Evolutionary conservation across 2,113 vertebrate genomes (phyloP), one percentile per base, ranked within the genome.

Genomic region (Aptenodytes patagonicus): DNA sequence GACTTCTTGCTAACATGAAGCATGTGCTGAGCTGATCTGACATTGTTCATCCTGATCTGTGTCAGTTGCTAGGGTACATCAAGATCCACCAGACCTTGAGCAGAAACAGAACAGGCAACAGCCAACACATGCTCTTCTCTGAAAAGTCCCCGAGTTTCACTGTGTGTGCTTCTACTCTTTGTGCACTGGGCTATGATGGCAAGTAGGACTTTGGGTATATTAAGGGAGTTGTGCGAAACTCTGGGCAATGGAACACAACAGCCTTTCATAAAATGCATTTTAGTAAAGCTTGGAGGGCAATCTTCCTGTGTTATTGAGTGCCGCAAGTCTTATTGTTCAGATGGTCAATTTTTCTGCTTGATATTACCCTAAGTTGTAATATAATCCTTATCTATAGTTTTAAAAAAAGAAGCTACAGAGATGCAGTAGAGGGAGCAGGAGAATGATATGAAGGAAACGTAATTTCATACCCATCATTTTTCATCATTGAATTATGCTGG

Each of bases 401-500:
- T 81, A 34, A 51, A 83, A 76, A 57, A 84, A 26, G 16, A 75
- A 78, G 17, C 18, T 55, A 44, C 5, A 21, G 29, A 13, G 10
- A 79, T 84, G 47, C 21, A 78, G 32, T 58, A 62, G 76, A 78
- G 80, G 29, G n/a, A 93, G 32, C 2, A 29, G 47, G 19, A 81
- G 73, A 93, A 81, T 34, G 7, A 42, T 91, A 76, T 14, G 73
- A 94, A 96, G 70, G 65, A 94, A 76, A 54, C 66, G 75, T 76
- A 46, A 90, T 83, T 97, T 93, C 75, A 80, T 85, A 69, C 32
- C 20, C 28, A 72, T 84, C 51, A 73, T 94, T 97, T 97, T 96
- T 97, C 83, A 83, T 94, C 87, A 77, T 89, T 95, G 83, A 92
- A 80, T 95, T 95, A 94, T 83, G 25, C 60, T 95, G 84, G 40